Percentiles rank a stretch among this genome's conserved stretches.
phyloP scores from a whole-genome alignment of 2,113 vertebrate species.

The Stictonetta naevosa region DNA sequence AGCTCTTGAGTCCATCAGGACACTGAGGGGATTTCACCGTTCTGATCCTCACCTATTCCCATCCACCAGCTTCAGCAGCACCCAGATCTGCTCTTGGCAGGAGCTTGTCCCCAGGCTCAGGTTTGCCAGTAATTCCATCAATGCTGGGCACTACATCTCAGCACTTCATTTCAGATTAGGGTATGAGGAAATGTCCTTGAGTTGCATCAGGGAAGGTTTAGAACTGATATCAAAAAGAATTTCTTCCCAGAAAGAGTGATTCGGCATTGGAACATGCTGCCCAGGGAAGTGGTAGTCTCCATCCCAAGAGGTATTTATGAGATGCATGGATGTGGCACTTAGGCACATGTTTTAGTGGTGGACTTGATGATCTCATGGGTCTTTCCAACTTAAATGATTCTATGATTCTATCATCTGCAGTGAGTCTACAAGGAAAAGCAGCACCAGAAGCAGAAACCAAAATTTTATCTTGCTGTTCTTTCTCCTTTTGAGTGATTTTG shows the following conservation, averaged over 20 bases:
- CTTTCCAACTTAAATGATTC: neutral
- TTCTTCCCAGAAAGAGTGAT: no score
- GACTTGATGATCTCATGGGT: neutral
- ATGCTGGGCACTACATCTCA: neutral
- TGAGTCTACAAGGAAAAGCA: neutral
- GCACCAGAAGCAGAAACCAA: neutral
- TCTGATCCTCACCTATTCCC: neutral
- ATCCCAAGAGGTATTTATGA: neutral
- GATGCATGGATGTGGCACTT: neutral
- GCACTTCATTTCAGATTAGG: no score
- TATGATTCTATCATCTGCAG: neutral
- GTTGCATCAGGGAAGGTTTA: no score
- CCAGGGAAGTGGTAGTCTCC: neutral
- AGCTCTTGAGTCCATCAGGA: neutral
- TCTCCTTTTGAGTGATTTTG: neutral
- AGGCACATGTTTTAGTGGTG: neutral
- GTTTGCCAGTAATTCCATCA: neutral
- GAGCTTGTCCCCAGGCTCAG: neutral
- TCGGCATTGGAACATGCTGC: neutral
- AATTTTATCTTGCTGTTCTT: neutral
- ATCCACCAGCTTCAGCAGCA: neutral
- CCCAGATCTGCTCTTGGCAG: accelerated
- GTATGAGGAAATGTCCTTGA: no score
- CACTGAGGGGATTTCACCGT: neutral
- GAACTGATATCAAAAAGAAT: no score